These are phyloP conservation scores for Allolobophora icterica DNA, from an alignment of 2,888 invertebrate genomes.

Conservation along the genomic window DNA sequence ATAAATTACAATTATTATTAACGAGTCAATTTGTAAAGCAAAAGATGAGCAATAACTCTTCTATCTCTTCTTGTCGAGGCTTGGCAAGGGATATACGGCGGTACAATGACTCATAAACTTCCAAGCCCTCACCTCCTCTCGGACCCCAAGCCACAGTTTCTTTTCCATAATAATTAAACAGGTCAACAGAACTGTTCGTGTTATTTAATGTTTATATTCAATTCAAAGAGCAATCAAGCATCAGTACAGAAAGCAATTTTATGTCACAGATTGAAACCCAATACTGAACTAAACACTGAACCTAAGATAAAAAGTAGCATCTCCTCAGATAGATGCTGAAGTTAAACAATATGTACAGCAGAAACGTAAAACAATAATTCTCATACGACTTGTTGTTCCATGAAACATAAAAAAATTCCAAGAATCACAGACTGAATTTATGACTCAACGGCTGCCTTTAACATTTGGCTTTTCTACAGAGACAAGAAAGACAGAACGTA, in stretches of 20 bases:
- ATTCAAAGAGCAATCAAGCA: background rate
- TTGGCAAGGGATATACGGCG: too few relatives aligned
- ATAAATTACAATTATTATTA: too few relatives aligned
- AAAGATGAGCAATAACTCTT: too few relatives aligned
- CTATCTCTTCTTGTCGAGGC: too few relatives aligned
- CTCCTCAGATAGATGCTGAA: too few relatives aligned
- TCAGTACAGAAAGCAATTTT: background rate
- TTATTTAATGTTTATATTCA: background rate
- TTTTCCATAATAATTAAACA: background rate
- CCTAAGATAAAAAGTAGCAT: background rate
- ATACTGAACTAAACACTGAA: background rate
- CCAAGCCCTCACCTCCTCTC: too few relatives aligned
- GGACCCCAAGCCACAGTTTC: background rate
- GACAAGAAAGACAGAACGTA: background rate
- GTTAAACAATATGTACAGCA: background rate
- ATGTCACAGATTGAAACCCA: background rate
- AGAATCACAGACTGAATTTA: slow-evolving; percentile 3
- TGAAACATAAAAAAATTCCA: background rate
- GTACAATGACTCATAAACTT: too few relatives aligned
- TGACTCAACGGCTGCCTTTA: background rate
- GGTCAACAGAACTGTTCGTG: background rate
- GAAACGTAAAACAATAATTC: background rate
- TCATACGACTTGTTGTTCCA: background rate
- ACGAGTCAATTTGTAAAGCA: too few relatives aligned
- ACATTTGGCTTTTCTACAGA: background rate